Evolutionary conservation across 2,888 invertebrate genomes (phyloP).

Genomic region (Pilophorus perplexus): DNA sequence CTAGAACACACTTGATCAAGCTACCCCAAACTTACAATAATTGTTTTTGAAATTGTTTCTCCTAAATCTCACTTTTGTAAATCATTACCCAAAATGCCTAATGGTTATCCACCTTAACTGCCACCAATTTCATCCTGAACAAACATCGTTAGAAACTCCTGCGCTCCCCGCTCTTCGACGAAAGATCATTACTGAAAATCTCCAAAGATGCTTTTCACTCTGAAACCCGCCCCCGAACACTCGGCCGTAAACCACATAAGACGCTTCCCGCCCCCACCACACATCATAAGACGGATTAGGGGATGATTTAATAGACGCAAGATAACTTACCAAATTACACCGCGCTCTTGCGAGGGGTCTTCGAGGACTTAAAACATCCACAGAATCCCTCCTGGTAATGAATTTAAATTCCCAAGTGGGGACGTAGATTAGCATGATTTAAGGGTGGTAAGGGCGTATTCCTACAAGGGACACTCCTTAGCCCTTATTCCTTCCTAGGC

Average conservation of each 20-base stretch:
- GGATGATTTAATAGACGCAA: conserved; percentile 37
- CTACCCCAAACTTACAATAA: no score
- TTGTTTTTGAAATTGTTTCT: no score
- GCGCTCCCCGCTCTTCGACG: not conserved
- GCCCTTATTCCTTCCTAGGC: conserved; percentile 14
- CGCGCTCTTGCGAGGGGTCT: conserved; percentile 7
- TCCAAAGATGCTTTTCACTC: conserved; percentile 32
- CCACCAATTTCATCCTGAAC: no score
- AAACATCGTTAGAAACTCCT: conserved; percentile 21
- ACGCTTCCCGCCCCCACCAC: conserved; percentile 21
- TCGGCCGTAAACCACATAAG: conserved; percentile 33
- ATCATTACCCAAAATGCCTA: no score
- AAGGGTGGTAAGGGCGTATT: not conserved
- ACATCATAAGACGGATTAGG: conserved; percentile 40
- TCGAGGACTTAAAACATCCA: conserved; percentile 31
- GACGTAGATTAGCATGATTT: conserved; percentile 37
- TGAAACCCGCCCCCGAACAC: not conserved
- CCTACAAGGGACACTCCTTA: conserved; percentile 19
- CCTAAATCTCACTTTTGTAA: no score
- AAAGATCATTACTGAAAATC: conserved; percentile 36
- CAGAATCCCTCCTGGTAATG: conserved; percentile 29
- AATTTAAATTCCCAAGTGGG: conserved; percentile 40
- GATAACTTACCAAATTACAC: conserved; percentile 40
- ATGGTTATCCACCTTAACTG: no score
- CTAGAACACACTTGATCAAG: no score